These are phyloP conservation scores for Proales similis DNA, from an alignment of 1,140 invertebrate genomes.

Conservation along the genomic window DNA sequence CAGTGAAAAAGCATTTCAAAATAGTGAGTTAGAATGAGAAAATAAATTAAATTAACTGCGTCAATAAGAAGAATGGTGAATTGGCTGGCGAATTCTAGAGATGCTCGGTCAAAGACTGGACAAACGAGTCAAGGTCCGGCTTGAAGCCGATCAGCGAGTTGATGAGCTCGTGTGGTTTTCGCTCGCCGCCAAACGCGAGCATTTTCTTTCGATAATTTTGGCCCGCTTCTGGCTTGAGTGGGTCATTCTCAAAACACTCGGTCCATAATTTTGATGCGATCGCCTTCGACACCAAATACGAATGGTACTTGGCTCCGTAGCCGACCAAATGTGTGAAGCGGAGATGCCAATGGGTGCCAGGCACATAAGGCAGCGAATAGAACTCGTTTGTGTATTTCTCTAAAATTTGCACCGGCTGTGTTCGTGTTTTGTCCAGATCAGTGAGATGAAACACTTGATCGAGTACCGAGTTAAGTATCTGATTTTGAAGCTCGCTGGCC, in stretches of 20 bases:
- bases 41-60: conserved; percentile 8
- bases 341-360: conserved; percentile 18
- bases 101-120: conserved; percentile 19
- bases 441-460: conserved; percentile 79
- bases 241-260: conserved; percentile 28
- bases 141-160: conserved; percentile 21
- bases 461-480: conserved; percentile 75
- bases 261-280: conserved; percentile 59
- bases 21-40: not conserved
- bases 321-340: conserved; percentile 90
- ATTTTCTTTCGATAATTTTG: conserved; percentile 28
- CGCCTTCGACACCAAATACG: conserved; percentile 85
- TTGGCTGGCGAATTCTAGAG: not conserved
- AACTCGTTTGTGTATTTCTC: conserved; percentile 34
- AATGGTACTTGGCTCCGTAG: conserved; percentile 96
- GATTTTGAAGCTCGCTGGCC: conserved; percentile 70
- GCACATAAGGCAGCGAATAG: conserved; percentile 4
- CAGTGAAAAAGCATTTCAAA: not conserved
- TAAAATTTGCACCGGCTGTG: not conserved
- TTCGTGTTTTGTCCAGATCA: conserved; percentile 40
- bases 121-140: not conserved
- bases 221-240: not conserved
- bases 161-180: conserved; percentile 12
- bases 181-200: conserved; percentile 27
- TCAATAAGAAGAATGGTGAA: conserved; percentile 1